Evolutionary conservation across 2,888 invertebrate species (phyloP).

Genomic region (Shargacucullia verbasci): DNA sequence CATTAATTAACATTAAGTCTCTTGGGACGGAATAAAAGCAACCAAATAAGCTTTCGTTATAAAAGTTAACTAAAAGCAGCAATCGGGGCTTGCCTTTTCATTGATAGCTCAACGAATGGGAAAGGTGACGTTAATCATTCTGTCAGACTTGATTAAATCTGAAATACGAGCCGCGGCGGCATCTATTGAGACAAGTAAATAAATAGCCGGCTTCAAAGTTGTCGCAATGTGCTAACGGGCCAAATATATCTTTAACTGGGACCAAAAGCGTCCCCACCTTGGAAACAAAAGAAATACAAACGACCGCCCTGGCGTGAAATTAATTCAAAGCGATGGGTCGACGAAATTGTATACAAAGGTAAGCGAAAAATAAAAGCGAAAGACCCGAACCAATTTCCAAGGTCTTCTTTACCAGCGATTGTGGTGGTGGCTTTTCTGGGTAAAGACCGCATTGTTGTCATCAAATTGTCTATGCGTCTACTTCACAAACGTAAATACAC

Average conservation of each 20-base stretch:
- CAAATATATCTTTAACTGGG: slow-evolving; percentile 81
- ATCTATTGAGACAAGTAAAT: slow-evolving; percentile 83
- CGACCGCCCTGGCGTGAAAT: slow-evolving; percentile 80
- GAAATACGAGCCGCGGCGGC: slow-evolving; percentile 79
- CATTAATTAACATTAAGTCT: slow-evolving; percentile 43
- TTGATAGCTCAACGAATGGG: slow-evolving; percentile 73
- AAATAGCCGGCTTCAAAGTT: slow-evolving; percentile 82
- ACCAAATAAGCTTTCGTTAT: slow-evolving; percentile 53
- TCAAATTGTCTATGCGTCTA: slow-evolving; percentile 70
- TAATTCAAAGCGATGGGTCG: slow-evolving; percentile 84
- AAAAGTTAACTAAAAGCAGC: slow-evolving; percentile 64
- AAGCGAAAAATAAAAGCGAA: slow-evolving; percentile 81
- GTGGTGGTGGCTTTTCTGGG: slow-evolving; percentile 48
- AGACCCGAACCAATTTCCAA: slow-evolving; percentile 78
- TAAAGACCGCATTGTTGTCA: slow-evolving; percentile 71
- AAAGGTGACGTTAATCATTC: slow-evolving; percentile 82
- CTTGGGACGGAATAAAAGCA: slow-evolving; percentile 32
- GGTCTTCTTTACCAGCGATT: slow-evolving; percentile 76
- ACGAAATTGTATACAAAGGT: slow-evolving; percentile 83
- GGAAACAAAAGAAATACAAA: slow-evolving; percentile 84
- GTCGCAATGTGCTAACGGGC: slow-evolving; percentile 83
- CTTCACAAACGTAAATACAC: slow-evolving; percentile 47
- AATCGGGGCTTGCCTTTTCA: slow-evolving; percentile 67
- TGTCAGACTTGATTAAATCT: slow-evolving; percentile 85
- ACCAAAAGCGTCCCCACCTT: slow-evolving; percentile 75